Base-by-base conservation (phyloP, 2,888 invertebrate species). In the Calameuta pallipes region DNA sequence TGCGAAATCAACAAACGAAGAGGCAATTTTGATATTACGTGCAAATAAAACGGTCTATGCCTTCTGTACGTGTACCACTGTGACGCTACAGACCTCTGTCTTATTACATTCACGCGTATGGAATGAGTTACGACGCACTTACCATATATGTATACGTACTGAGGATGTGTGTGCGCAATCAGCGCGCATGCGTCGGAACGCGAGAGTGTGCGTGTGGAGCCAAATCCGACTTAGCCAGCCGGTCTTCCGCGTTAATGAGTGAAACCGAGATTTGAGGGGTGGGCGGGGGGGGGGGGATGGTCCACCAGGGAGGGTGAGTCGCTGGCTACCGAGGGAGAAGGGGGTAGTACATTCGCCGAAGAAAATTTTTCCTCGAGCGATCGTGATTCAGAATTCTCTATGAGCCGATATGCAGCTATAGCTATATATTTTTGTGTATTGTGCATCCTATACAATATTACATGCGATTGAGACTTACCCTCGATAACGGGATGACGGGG, bases 401-500 rank as follows among this genome's bases (percentile, higher is more conserved):
- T 0, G 41, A 41, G 13, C 41, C 15, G 41, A 41, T 15, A 4
- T 36, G 36, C 36, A 36, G 36, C 36, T 36, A 36, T 9, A 15
- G 15, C 15, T 41, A 15, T 15, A 15, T 15, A 4, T 15, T 2
- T 41, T 41, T 15, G 15, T 41, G 41, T 15, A 2, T 6, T 41
- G 41, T 15, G 15, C 15, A 41, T 41, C 41, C 15, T 2, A 41
- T 41, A 41, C 31, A 31, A 31, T 41, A 41, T 41, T 41, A 15
- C 15, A 2, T 31, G 70, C 70, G n/a, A n/a, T 34, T 74, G 74
- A 74, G 37, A 87, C 92, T 93, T 92, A 94, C 94, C 94, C 93
- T 94, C 94, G 83, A 94, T 93, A 87, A 94, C 92, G 82, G 94
- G 94, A 85, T 94, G 94, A 86, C 94, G 92, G 82, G 94, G 94